Evolutionary conservation across 2,888 invertebrate species (phyloP).

Genomic region (Dione vanillae): DNA sequence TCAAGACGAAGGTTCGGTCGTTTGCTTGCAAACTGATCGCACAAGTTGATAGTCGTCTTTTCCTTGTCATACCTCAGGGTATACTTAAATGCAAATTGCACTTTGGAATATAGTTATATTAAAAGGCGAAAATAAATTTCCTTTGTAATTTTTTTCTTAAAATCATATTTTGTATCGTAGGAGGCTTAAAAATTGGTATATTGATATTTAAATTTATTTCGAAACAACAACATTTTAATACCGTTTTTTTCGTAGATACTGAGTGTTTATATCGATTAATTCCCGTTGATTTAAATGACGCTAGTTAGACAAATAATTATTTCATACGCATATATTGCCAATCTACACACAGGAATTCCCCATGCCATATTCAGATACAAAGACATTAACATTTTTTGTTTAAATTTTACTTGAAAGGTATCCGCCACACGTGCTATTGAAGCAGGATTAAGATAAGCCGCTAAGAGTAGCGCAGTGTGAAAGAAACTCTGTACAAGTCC

Average conservation of each 20-base stretch:
- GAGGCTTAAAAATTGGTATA: not conserved
- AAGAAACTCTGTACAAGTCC: constrained; percentile 40
- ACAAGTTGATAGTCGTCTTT: constrained; percentile 41
- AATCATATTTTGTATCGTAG: not conserved
- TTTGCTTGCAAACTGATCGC: constrained; percentile 40
- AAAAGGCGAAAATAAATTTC: not conserved
- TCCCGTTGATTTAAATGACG: no score
- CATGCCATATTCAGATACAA: not conserved
- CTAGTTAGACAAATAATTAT: no score
- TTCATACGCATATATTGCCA: not conserved
- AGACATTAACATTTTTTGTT: not conserved
- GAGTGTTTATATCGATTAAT: no score
- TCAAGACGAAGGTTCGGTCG: constrained; percentile 37
- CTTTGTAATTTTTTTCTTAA: not conserved
- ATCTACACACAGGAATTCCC: not conserved
- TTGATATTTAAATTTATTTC: not conserved
- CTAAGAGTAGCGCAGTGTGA: constrained; percentile 38
- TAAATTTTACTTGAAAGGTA: constrained; percentile 15
- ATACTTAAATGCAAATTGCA: constrained; percentile 36
- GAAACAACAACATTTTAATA: no score
- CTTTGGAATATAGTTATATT: constrained; percentile 6
- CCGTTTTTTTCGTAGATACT: no score
- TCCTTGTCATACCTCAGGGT: constrained; percentile 42
- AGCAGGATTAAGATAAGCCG: constrained; percentile 43
- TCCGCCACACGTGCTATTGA: constrained; percentile 34